phyloP scores from a whole-genome alignment of 2,888 invertebrate species.

The Lithophane semibrunnea region DNA sequence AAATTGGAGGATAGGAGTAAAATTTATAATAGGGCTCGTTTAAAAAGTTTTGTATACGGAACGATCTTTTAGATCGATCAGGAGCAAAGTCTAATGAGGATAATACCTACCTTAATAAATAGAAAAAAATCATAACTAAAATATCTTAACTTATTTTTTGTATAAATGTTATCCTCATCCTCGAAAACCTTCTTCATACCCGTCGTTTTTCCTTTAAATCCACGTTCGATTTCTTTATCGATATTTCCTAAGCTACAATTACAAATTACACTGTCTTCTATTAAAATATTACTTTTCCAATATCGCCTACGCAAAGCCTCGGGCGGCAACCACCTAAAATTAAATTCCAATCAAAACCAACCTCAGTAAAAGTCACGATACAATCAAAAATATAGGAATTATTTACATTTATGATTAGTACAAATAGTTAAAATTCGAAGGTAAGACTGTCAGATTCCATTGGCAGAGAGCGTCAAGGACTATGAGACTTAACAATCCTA shows the following conservation, averaged over 20 bases:
- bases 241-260: conserved; percentile 2
- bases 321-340: conserved; percentile 22
- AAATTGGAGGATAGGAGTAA: conserved; percentile 43
- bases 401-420: conserved; percentile 46
- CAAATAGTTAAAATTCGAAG: conserved; percentile 25
- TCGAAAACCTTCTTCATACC: not conserved
- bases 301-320: conserved; percentile 25
- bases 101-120: conserved; percentile 13
- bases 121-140: conserved; percentile 18
- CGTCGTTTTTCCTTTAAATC: not conserved
- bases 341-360: conserved; percentile 47
- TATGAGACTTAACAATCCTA: conserved; percentile 42
- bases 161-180: not conserved
- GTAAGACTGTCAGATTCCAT: conserved; percentile 28
- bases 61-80: conserved; percentile 21
- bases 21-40: conserved; percentile 59
- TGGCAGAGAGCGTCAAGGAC: conserved; percentile 49
- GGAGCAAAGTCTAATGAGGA: conserved; percentile 28
- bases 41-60: conserved; percentile 39
- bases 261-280: conserved; percentile 22
- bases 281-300: conserved; percentile 41
- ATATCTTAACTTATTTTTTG: not conserved
- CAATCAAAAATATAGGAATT: conserved; percentile 25
- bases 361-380: conserved; percentile 40
- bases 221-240: not conserved